A percentile compares a stretch with the other conserved stretches of the same genome.
Evolutionary conservation across 92 coral and sea anemone genomes (phyloP).

Genomic region (Actinernus sp.): DNA sequence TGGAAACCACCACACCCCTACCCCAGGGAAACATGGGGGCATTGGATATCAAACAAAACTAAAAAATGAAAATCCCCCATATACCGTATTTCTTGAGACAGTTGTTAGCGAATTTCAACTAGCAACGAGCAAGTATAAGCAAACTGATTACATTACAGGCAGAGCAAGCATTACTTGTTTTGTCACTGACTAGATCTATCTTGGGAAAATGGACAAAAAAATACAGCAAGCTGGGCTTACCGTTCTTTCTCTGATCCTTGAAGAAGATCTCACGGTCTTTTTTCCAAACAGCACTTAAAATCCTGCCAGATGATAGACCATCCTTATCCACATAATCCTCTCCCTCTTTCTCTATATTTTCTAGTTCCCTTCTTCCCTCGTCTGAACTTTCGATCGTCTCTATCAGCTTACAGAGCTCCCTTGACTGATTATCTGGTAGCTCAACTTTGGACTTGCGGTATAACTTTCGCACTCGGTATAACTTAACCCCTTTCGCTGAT

Average conservation of each 20-base stretch:
- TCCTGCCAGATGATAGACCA: constrained; percentile 10
- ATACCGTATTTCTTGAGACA: too few species aligned
- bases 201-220: constrained; percentile 8
- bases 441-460: neutral
- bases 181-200: too few species aligned
- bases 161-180: too few species aligned
- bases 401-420: constrained; percentile 10
- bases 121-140: too few species aligned
- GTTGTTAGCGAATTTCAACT: too few species aligned
- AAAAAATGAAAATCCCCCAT: too few species aligned
- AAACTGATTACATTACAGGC: too few species aligned
- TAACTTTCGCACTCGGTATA: neutral
- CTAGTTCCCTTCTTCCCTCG: constrained; percentile 4
- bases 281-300: constrained; percentile 9
- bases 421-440: constrained; percentile 19
- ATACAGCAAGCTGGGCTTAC: too few species aligned
- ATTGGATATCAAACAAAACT: too few species aligned
- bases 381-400: constrained; percentile 11
- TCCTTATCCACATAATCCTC: neutral
- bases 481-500: neutral
- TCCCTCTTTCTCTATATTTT: constrained; percentile 2
- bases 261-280: constrained; percentile 17
- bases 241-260: constrained; percentile 24
- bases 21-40: too few species aligned
- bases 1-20: too few species aligned